Base-by-base conservation (phyloP, 2,888 invertebrate genomes). In the Zygaena filipendulae region DNA sequence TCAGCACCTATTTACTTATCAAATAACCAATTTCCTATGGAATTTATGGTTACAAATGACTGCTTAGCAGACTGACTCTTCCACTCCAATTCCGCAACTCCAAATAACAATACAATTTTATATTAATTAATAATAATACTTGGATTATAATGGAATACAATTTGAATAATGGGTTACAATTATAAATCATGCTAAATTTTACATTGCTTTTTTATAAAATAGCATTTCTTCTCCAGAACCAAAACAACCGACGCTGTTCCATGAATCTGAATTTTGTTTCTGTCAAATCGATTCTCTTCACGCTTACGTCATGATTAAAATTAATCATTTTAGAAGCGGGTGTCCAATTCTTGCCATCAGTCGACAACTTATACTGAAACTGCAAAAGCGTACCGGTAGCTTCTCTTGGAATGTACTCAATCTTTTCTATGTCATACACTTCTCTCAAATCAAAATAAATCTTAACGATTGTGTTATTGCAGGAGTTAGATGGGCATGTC, bases 361-460 rank as follows among this genome's bases (percentile, higher is more conserved):
- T 24, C 1, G 70, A 71, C 34, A 42, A 40, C 28, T 48, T 54
- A 34, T 67, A 69, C 36, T 61, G 50, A 1, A 69, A 21, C 30
- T 52, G 42, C 11, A 63, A 32, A 23, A 75, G 49, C 3, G 66
- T 72, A 1, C 74, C 72, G 35, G 69, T 70, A 0, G 68, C 66
- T 2, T 57, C 68, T 2, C 69, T 52, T 1, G 71, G 72, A 8
- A 45, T 39, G 36, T 75, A 75, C 35, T 61, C 64, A 3, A 70
- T 41, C 45, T 51, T 62, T 3, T 59, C 55, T 19, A 75, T 23
- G 13, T 44, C 34, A 13, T 45, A 43, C 3, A 44, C 32, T 14
- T 45, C 25, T 5, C 45, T 43, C 21, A 57, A 42, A 30, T 55
- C 54, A 20, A 50, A 55, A 13, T 33, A 27, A 5, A 56, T 27